Evolutionary conservation across 1,140 invertebrate genomes (phyloP).

Genomic region (Pachypeltis micranthus): DNA sequence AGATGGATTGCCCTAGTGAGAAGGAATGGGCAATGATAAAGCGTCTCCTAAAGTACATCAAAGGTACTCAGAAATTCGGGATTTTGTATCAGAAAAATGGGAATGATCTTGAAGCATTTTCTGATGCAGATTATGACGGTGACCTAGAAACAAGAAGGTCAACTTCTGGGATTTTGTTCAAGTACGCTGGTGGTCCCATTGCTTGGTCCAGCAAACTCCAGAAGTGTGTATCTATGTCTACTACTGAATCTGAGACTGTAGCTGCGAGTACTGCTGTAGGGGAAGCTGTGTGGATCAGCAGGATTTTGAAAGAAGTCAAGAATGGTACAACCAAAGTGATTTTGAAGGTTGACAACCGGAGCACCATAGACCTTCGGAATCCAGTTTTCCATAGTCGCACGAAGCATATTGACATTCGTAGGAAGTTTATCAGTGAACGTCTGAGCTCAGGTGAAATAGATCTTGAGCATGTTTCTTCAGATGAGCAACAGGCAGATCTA

Average conservation of each 20-base stretch:
- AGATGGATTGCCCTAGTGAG: slow-evolving; percentile 24
- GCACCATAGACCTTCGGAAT: slow-evolving; percentile 29
- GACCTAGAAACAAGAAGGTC: slow-evolving; percentile 30
- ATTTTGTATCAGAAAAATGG: slow-evolving; percentile 27
- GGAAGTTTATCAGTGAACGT: too few relatives aligned
- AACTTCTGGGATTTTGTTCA: slow-evolving; percentile 24
- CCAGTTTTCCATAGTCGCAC: too few relatives aligned
- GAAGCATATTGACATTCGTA: too few relatives aligned
- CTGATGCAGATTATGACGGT: slow-evolving; percentile 33
- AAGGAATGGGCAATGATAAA: slow-evolving; percentile 31
- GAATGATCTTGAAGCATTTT: slow-evolving; percentile 3
- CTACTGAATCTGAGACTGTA: slow-evolving; percentile 38
- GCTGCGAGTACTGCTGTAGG: slow-evolving; percentile 33
- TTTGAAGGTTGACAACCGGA: slow-evolving; percentile 29
- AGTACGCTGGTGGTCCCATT: slow-evolving; percentile 22
- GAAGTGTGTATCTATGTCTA: slow-evolving; percentile 25
- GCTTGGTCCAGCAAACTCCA: slow-evolving; percentile 29
- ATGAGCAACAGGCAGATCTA: too few relatives aligned
- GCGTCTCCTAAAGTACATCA: slow-evolving; percentile 31
- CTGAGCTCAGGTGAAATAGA: too few relatives aligned
- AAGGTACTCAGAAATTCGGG: slow-evolving; percentile 20
- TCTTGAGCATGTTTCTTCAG: too few relatives aligned
- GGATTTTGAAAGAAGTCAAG: background rate
- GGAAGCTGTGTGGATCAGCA: slow-evolving; percentile 14
- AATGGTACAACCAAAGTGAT: background rate